phyloP scores from a whole-genome alignment of 2,888 invertebrate species.

The Apeira syringaria region DNA sequence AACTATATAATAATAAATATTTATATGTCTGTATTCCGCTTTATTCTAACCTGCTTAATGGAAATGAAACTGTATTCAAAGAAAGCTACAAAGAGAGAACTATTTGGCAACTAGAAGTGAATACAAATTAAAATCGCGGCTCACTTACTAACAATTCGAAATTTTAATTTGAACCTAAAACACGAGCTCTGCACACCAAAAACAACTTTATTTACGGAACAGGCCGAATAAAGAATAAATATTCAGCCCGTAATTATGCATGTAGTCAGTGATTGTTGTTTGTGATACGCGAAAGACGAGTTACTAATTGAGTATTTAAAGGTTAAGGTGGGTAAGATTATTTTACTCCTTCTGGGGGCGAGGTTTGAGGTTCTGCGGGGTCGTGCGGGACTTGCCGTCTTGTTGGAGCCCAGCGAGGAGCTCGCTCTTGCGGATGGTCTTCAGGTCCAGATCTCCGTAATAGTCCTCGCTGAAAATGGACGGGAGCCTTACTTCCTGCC shows the following conservation, averaged over 20 bases:
- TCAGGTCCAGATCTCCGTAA: conserved; percentile 97
- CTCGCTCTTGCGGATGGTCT: conserved; percentile 97
- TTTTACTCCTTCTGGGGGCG: conserved; percentile 83
- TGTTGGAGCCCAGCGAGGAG: conserved; percentile 91
- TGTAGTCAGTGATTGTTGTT: conserved; percentile 38
- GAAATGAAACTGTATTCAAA: conserved; percentile 67
- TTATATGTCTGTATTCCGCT: conserved; percentile 59
- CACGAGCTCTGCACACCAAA: conserved; percentile 59
- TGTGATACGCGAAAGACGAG: conserved; percentile 57
- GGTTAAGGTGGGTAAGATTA: conserved; percentile 53
- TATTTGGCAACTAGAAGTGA: conserved; percentile 80
- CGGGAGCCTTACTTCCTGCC: conserved; percentile 76
- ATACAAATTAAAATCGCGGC: conserved; percentile 67
- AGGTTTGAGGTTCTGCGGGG: conserved; percentile 79
- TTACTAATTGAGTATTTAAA: conserved; percentile 74
- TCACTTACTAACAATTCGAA: conserved; percentile 62
- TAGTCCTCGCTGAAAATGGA: conserved; percentile 95
- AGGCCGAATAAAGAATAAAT: conserved; percentile 6
- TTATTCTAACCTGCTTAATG: conserved; percentile 63
- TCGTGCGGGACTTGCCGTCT: conserved; percentile 76
- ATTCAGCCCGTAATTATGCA: conserved; percentile 34
- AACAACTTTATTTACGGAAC: conserved; percentile 41
- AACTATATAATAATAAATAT: conserved; percentile 71
- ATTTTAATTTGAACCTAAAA: conserved; percentile 64
- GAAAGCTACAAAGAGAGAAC: conserved; percentile 65